Evolutionary conservation across 2,113 vertebrate genomes (phyloP).

Genomic region (Myiozetetes cayanensis): DNA sequence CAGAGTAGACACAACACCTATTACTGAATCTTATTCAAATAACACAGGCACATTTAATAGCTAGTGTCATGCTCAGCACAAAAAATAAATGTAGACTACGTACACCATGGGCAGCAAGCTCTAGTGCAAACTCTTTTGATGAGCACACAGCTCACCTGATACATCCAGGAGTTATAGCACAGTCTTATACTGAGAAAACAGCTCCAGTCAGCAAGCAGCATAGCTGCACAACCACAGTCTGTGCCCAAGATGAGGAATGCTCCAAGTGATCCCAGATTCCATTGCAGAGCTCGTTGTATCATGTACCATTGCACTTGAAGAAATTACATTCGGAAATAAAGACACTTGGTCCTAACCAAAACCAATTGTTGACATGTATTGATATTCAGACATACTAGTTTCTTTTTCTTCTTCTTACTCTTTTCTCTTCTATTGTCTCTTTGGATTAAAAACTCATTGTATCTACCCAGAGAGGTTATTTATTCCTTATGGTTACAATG

Average conservation of each 20-base stretch:
- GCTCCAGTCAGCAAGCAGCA: neutral
- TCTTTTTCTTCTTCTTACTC: neutral
- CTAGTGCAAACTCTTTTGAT: neutral
- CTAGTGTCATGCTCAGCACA: neutral
- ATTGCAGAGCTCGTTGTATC: neutral
- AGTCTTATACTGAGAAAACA: neutral
- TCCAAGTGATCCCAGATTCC: neutral
- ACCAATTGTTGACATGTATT: neutral
- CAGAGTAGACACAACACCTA: neutral
- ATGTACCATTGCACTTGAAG: accelerated
- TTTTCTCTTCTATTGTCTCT: neutral
- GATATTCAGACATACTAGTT: neutral
- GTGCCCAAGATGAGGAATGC: neutral
- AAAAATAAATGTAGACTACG: neutral
- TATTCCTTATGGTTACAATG: neutral
- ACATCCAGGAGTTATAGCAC: neutral
- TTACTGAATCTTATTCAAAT: conserved; percentile 14
- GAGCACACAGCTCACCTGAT: neutral
- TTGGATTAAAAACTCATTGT: neutral
- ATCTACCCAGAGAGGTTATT: neutral
- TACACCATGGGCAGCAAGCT: neutral
- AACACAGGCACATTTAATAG: neutral
- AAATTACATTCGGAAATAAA: neutral
- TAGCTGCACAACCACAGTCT: neutral
- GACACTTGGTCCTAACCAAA: neutral